Evolutionary conservation across 2,113 vertebrate species (phyloP), one percentile per base, ranked within the genome.

Genomic region (Emberiza fucata): DNA sequence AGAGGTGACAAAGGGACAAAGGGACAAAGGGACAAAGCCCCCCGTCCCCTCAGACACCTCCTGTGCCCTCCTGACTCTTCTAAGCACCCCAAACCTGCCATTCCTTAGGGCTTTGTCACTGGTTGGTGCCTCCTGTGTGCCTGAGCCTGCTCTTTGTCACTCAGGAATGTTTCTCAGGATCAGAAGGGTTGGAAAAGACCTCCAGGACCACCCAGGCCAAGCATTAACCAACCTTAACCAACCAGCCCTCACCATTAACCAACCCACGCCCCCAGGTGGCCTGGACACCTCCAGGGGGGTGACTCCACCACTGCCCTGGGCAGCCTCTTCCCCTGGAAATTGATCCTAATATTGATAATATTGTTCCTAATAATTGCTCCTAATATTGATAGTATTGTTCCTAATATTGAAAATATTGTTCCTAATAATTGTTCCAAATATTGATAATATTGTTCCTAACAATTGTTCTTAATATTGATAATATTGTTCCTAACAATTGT

Each of bases 91-190:
- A 57, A 21, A 65, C 18, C 48, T 8, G 14, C 1, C 9, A 4
- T 0, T 18, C 42, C 92, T 16, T 28, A 39, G 51, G n/a, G 59
- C 57, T 57, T 5, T 60, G 28, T 9, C 69, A 17, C 45, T 9
- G 29, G 0, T 21, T 2, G 25, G 83, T 11, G 68, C 39, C 73
- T 61, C 71, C 6, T 6, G 45, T 12, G 51, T 5, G 33, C 44
- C 21, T 0, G 3, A 70, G n/a, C 27, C 29, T 31, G 53, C 19
- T 19, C 66, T 16, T 10, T 21, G 4, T 11, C 90, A 14, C n/a
- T 17, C 68, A 3, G 1, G n/a, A 31, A 5, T 14, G 2, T 25
- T 53, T 8, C n/a, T 21, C 0, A 3, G 35, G 29, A 11, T 35
- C 61, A 25, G 2, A 1, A 8, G 21, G 24, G 60, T 3, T 53